phyloP scores from a whole-genome alignment of 2,888 invertebrate species.

The Sesia bembeciformis region DNA sequence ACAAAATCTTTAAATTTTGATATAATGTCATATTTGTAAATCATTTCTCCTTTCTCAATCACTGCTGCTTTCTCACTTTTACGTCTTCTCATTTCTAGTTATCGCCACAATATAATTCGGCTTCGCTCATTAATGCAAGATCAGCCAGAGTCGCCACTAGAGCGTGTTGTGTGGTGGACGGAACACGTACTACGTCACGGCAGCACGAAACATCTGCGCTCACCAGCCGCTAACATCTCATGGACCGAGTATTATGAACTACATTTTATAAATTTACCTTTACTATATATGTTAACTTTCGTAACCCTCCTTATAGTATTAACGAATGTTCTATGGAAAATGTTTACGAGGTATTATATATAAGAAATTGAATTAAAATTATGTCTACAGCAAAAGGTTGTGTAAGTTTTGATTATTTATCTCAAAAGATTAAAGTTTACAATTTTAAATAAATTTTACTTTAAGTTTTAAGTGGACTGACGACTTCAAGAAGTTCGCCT shows the following conservation, averaged over 20 bases:
- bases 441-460: too few species aligned
- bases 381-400: neutral
- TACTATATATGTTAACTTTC: neutral
- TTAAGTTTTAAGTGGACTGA: too few species aligned
- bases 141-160: constrained; percentile 16
- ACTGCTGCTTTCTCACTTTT: too few species aligned
- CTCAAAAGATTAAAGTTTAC: too few species aligned
- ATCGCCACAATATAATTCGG: constrained; percentile 10
- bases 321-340: neutral
- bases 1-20: too few species aligned
- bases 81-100: constrained; percentile 8
- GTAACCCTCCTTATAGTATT: neutral
- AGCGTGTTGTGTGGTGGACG: constrained; percentile 26
- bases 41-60: too few species aligned
- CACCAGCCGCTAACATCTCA: constrained; percentile 17
- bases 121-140: constrained; percentile 16
- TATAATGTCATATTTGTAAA: too few species aligned
- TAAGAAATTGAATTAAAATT: neutral
- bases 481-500: too few species aligned
- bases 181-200: constrained; percentile 24
- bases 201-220: constrained; percentile 18
- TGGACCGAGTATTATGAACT: constrained; percentile 13
- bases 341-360: neutral
- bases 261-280: constrained; percentile 1
- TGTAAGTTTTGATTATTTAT: too few species aligned